Evolutionary conservation across 2,888 invertebrate species (phyloP).

Genomic region (Perithous albicinctus): DNA sequence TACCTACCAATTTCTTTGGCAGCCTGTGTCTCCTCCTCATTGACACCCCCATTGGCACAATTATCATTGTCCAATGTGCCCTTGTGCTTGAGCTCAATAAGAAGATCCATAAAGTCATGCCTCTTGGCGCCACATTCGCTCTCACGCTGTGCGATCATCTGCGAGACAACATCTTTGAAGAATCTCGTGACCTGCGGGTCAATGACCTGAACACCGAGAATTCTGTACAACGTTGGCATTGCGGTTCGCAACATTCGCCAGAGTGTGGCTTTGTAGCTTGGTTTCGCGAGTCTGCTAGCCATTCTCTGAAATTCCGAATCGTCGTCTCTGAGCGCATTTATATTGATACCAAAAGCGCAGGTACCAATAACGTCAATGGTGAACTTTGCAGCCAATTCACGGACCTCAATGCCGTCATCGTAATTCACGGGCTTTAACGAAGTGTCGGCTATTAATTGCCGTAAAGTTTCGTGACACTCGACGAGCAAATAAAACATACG

Average conservation of each 20-base stretch:
- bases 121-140: conserved; percentile 74
- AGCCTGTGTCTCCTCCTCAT: conserved; percentile 67
- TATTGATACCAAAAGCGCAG: conserved; percentile 85
- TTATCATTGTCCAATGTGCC: conserved; percentile 73
- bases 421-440: conserved; percentile 27
- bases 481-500: conserved; percentile 84
- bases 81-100: conserved; percentile 82
- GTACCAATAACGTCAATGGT: conserved; percentile 86
- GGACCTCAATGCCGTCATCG: conserved; percentile 79
- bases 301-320: conserved; percentile 83
- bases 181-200: conserved; percentile 79
- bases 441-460: conserved; percentile 74
- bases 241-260: conserved; percentile 82
- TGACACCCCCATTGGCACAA: conserved; percentile 30
- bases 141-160: conserved; percentile 80
- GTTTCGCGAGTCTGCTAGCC: conserved; percentile 81
- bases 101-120: conserved; percentile 83
- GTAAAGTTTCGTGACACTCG: conserved; percentile 82
- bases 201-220: conserved; percentile 77
- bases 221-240: conserved; percentile 77
- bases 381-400: conserved; percentile 84
- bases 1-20: conserved; percentile 76
- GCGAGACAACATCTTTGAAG: conserved; percentile 81
- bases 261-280: conserved; percentile 80
- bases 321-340: conserved; percentile 83